A percentile compares a stretch with the other conserved stretches of the same genome.
These are phyloP conservation scores for Prietella phreatophila DNA, from an alignment of 2,113 vertebrate genomes.

Conservation along the genomic window DNA sequence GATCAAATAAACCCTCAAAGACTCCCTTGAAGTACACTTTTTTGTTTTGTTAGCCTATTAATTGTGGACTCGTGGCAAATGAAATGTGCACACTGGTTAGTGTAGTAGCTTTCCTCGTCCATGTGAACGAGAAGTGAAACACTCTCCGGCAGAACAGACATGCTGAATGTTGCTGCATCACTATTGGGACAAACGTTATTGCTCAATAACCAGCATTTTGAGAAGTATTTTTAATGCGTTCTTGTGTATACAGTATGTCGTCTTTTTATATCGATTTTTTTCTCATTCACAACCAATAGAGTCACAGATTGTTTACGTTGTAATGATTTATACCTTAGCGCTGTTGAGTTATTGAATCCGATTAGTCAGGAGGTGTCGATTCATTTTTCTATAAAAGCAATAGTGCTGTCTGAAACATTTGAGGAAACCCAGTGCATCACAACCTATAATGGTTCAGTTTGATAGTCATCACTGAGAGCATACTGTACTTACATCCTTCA, in stretches of 20 bases:
- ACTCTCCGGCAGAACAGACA: not conserved
- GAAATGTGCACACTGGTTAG: not conserved
- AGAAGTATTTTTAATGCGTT: not conserved
- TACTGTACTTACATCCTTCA: not conserved
- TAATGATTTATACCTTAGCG: not conserved
- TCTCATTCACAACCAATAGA: not conserved
- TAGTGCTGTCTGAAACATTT: not conserved
- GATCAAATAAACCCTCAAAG: not conserved
- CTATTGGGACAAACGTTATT: not conserved
- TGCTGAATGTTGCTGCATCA: not conserved
- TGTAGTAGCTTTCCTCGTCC: not conserved
- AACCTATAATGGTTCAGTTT: not conserved
- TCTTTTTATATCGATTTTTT: no score
- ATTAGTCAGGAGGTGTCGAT: not conserved
- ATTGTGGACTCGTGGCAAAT: not conserved
- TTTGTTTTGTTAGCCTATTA: no score
- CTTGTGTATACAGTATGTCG: not conserved
- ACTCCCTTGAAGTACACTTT: not conserved
- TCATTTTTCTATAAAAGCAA: not conserved
- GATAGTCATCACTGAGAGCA: not conserved
- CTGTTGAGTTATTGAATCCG: not conserved
- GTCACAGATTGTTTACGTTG: not conserved
- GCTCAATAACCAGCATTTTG: not conserved
- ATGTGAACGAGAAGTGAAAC: constrained; percentile 43
- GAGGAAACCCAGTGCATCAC: not conserved